A percentile compares a stretch with the other conserved stretches of the same genome.
These are phyloP conservation scores for Matsumyia berberina DNA, from an alignment of 2,888 invertebrate species.

Conservation along the genomic window DNA sequence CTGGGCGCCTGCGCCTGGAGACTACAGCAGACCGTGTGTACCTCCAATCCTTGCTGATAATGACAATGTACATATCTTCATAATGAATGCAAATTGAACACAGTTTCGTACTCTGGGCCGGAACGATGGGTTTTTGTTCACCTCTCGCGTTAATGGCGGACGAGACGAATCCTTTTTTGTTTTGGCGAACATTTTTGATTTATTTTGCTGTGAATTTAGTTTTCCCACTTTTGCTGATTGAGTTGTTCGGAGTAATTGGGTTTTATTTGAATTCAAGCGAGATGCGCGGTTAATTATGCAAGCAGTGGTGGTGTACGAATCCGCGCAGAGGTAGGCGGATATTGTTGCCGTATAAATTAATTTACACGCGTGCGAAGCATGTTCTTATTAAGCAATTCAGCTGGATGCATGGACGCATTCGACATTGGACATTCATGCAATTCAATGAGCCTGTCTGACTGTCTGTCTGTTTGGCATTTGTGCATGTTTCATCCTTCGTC, in stretches of 20 bases:
- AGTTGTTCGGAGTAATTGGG: slow-evolving; percentile 73
- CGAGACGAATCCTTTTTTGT: slow-evolving; percentile 8
- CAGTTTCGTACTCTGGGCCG: slow-evolving; percentile 70
- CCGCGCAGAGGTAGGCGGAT: slow-evolving; percentile 60
- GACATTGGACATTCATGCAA: slow-evolving; percentile 47
- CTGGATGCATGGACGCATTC: slow-evolving; percentile 43
- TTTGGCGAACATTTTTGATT: slow-evolving; percentile 55
- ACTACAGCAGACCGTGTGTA: not conserved
- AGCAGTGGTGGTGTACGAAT: slow-evolving; percentile 21
- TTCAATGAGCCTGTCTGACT: slow-evolving; percentile 20
- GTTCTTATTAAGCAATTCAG: slow-evolving; percentile 71
- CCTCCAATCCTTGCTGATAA: slow-evolving; percentile 45
- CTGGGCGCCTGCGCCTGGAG: no score
- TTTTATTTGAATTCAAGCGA: slow-evolving; percentile 50
- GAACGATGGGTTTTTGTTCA: slow-evolving; percentile 22
- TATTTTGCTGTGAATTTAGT: slow-evolving; percentile 68
- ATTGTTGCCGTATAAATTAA: slow-evolving; percentile 71
- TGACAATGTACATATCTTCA: slow-evolving; percentile 72
- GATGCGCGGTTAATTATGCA: slow-evolving; percentile 64
- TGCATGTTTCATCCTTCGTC: slow-evolving; percentile 23
- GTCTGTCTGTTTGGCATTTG: slow-evolving; percentile 8
- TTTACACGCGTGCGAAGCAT: slow-evolving; percentile 73
- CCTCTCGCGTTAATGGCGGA: slow-evolving; percentile 40
- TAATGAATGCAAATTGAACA: slow-evolving; percentile 77
- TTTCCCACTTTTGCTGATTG: slow-evolving; percentile 72